A percentile compares a stretch with the other conserved stretches of the same genome.
Evolutionary conservation across 2,797 vertebrate species (phyloP).

Genomic region (Tapirus indicus): DNA sequence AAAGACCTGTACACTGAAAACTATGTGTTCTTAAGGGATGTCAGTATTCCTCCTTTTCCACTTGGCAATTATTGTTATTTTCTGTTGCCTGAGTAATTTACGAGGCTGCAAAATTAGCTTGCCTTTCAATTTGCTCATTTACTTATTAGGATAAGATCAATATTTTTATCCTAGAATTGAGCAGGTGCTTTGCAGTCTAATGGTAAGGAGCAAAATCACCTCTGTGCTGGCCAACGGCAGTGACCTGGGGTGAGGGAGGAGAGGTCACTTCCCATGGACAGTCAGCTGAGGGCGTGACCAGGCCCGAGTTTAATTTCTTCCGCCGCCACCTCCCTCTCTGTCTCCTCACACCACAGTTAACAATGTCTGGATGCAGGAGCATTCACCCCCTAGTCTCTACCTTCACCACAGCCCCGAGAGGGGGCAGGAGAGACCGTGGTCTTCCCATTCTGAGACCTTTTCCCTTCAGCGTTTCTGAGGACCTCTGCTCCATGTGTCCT

Average conservation of each 20-base stretch:
- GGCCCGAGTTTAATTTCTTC: neutral
- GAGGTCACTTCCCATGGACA: neutral
- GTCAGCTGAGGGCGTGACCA: neutral
- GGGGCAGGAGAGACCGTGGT: neutral
- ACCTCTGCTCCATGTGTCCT: neutral
- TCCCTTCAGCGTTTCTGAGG: neutral
- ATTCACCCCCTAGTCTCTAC: no score
- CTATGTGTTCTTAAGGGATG: slow-evolving; percentile 54
- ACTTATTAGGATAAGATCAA: neutral
- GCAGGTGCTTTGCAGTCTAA: neutral
- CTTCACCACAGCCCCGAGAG: neutral
- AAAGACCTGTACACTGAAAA: no score
- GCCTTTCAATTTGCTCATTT: slow-evolving; percentile 31
- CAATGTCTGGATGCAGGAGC: neutral
- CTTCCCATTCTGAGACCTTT: neutral
- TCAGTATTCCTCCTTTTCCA: neutral
- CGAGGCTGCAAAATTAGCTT: slow-evolving; percentile 16
- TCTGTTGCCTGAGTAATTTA: slow-evolving; percentile 32
- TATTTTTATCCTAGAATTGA: neutral
- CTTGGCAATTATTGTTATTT: slow-evolving; percentile 19
- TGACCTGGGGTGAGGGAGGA: neutral
- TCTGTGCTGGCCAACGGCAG: neutral
- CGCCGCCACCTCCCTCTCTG: neutral
- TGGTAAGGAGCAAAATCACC: neutral
- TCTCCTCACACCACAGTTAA: neutral